These are phyloP conservation scores for Acronicta psi DNA, from an alignment of 2,888 invertebrate genomes.

Conservation along the genomic window DNA sequence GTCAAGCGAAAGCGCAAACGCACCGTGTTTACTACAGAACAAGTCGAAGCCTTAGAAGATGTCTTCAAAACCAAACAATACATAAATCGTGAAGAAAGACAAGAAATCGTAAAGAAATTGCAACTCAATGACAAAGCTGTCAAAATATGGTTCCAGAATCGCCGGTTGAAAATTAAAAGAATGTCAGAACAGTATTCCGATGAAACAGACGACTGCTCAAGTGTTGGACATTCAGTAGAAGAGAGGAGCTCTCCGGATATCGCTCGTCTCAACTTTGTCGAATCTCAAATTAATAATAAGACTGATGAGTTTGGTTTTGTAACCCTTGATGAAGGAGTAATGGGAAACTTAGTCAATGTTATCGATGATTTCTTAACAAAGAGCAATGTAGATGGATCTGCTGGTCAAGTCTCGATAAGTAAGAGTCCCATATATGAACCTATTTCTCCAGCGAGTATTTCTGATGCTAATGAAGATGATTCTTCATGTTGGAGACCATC, in stretches of 20 bases:
- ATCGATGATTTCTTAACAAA: constrained; percentile 62
- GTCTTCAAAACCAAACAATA: constrained; percentile 91
- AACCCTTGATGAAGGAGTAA: constrained; percentile 66
- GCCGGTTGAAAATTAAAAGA: constrained; percentile 91
- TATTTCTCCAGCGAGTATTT: constrained; percentile 70
- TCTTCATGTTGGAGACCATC: constrained; percentile 39
- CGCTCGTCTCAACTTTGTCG: constrained; percentile 62
- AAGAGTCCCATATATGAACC: constrained; percentile 67
- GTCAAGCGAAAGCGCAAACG: constrained; percentile 90
- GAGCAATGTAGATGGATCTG: constrained; percentile 20
- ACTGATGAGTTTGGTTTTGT: constrained; percentile 70
- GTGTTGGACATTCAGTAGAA: constrained; percentile 13
- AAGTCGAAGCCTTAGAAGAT: constrained; percentile 92
- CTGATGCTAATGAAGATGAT: constrained; percentile 58
- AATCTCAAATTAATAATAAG: constrained; percentile 65
- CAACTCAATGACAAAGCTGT: constrained; percentile 91
- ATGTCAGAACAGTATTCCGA: constrained; percentile 61
- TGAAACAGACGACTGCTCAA: constrained; percentile 16
- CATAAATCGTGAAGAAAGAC: constrained; percentile 91
- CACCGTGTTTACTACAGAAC: constrained; percentile 92
- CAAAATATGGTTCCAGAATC: constrained; percentile 94
- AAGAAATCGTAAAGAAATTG: constrained; percentile 90
- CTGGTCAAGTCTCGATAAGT: constrained; percentile 18
- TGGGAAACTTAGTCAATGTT: constrained; percentile 62
- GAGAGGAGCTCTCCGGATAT: constrained; percentile 27